Evolutionary conservation across 2,888 invertebrate genomes (phyloP).

Genomic region (Tuta absoluta): DNA sequence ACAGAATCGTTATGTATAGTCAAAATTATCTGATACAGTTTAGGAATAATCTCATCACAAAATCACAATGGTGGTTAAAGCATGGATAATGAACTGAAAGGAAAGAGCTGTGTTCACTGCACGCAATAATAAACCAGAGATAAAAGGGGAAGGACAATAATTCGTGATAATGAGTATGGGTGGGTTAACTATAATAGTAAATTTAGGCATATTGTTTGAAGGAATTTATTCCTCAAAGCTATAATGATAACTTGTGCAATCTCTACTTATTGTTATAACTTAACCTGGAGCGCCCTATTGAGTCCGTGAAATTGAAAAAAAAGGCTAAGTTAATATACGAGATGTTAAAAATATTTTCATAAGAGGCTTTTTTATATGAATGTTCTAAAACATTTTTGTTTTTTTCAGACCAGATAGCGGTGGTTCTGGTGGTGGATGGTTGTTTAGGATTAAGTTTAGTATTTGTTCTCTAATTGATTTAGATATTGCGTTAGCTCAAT

Average conservation of each 20-base stretch:
- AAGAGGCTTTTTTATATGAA: no score
- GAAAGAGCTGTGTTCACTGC: neutral
- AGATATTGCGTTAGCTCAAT: no score
- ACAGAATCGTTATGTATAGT: neutral
- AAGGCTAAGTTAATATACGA: no score
- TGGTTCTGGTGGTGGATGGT: no score
- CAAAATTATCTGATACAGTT: neutral
- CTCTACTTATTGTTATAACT: neutral
- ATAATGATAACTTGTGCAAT: slow-evolving; percentile 5
- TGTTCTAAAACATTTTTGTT: no score
- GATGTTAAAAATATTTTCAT: no score
- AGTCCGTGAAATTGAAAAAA: no score
- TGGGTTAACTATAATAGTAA: slow-evolving; percentile 12
- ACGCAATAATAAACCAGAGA: neutral
- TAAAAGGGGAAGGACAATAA: slow-evolving; percentile 11
- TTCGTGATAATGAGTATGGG: slow-evolving; percentile 11
- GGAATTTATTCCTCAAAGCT: neutral
- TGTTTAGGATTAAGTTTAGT: no score
- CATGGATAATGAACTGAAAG: neutral
- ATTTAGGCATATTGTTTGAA: neutral
- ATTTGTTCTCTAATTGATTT: no score
- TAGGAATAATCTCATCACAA: neutral
- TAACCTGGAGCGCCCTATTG: neutral
- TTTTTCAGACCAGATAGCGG: no score
- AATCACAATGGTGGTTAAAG: neutral